Percentiles rank a stretch among this genome's conserved stretches.
Evolutionary conservation across 2,113 vertebrate genomes (phyloP).

Genomic region (Leucoraja erinaceus): DNA sequence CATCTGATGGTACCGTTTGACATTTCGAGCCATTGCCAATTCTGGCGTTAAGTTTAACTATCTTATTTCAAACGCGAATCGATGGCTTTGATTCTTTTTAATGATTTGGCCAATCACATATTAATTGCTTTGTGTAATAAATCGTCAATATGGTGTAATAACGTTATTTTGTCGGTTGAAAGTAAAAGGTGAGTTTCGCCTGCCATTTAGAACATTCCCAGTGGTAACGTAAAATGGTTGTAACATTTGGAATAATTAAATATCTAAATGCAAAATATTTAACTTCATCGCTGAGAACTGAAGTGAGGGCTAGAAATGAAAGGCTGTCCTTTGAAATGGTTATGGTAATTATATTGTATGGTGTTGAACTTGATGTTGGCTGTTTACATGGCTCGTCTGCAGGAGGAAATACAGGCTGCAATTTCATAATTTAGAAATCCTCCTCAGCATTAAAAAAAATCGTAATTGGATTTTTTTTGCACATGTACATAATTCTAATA

Average conservation of each 20-base stretch:
- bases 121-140: neutral
- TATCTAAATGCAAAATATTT: neutral
- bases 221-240: neutral
- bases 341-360: constrained; percentile 29
- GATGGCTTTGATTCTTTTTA: neutral
- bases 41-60: neutral
- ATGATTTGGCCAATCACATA: neutral
- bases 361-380: constrained; percentile 36
- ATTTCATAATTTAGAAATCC: neutral
- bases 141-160: neutral
- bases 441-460: neutral
- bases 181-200: constrained; percentile 2
- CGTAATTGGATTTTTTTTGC: neutral
- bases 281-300: neutral
- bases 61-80: neutral
- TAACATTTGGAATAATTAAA: neutral
- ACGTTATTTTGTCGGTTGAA: neutral
- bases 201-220: neutral
- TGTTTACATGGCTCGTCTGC: constrained; percentile 7
- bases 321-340: constrained; percentile 21
- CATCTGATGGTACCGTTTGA: neutral
- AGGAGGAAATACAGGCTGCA: no score
- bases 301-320: neutral
- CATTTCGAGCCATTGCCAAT: neutral
- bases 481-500: neutral